Conservation (phyloP, 1,140 invertebrate species). For the Hestina assimilis region DNA sequence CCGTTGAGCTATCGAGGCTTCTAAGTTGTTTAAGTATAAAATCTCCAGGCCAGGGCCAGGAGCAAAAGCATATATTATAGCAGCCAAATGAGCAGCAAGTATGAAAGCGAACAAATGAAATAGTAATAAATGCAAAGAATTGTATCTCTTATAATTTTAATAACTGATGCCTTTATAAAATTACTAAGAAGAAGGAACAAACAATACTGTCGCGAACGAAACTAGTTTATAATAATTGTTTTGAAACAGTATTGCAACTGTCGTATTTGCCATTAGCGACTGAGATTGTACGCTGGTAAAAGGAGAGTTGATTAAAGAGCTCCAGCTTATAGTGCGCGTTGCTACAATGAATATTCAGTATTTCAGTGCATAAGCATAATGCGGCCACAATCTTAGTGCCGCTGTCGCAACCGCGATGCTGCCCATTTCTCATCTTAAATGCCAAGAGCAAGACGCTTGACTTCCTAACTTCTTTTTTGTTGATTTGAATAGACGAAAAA, state of each 20-base stretch:
- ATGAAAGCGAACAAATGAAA: no score
- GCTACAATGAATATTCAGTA: conserved; percentile 68
- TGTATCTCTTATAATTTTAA: conserved; percentile 3
- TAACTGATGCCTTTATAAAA: neutral
- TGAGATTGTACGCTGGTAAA: conserved; percentile 42
- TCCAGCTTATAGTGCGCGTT: conserved; percentile 42
- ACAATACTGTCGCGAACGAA: conserved; percentile 13
- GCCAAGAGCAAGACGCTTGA: conserved; percentile 50
- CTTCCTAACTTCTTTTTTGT: conserved; percentile 38
- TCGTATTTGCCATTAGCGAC: conserved; percentile 38
- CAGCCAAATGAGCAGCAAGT: no score
- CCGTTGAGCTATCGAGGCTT: no score
- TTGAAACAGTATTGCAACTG: conserved; percentile 35
- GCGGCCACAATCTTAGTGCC: conserved; percentile 57
- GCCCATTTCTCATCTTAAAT: conserved; percentile 74
- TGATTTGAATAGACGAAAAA: conserved; percentile 14
- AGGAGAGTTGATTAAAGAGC: conserved; percentile 62
- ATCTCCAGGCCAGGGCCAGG: no score
- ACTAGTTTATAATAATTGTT: conserved; percentile 33
- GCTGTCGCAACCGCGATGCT: conserved; percentile 53
- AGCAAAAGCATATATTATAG: no score
- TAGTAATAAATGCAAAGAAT: neutral
- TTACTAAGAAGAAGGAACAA: neutral
- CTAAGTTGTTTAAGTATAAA: no score
- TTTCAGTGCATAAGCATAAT: conserved; percentile 65